A percentile compares a stretch with the other conserved stretches of the same genome.
These are phyloP conservation scores for Epizoanthus rinbou DNA, from an alignment of 92 coral and sea anemone genomes.

Conservation along the genomic window DNA sequence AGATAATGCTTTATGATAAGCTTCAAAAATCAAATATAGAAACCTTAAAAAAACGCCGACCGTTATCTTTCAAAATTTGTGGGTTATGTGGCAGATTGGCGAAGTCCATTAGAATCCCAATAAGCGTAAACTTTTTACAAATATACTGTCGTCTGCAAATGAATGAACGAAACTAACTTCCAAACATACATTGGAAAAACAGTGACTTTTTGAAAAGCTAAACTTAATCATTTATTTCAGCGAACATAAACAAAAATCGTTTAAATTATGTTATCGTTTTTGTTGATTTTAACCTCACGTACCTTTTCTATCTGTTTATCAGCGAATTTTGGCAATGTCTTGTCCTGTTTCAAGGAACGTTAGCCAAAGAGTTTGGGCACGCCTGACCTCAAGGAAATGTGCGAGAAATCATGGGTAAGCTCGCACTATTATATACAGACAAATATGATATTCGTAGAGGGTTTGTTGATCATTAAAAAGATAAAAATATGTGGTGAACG, in stretches of 20 bases:
- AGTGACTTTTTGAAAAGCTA: neutral
- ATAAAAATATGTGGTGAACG: neutral
- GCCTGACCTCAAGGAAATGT: neutral
- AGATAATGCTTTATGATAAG: neutral
- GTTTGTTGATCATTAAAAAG: neutral
- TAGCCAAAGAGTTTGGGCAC: neutral
- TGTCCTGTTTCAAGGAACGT: neutral
- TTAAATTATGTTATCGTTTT: neutral
- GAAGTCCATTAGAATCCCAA: too few species aligned
- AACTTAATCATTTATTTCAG: neutral
- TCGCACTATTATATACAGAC: neutral
- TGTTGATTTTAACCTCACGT: neutral
- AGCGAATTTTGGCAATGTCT: neutral
- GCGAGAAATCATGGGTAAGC: neutral
- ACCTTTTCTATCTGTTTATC: neutral
- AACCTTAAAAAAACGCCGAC: neutral
- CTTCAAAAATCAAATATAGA: neutral
- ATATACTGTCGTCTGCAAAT: neutral
- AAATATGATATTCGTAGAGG: neutral
- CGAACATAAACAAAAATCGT: neutral
- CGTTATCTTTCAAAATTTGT: slow-evolving; percentile 1
- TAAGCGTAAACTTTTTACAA: too few species aligned
- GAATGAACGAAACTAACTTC: neutral
- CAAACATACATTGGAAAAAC: neutral
- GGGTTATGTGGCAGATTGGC: neutral